Percentiles rank a stretch among this genome's conserved stretches.
These are phyloP conservation scores for Periophthalmus magnuspinnatus DNA, from an alignment of 2,797 vertebrate genomes.

Conservation along the genomic window DNA sequence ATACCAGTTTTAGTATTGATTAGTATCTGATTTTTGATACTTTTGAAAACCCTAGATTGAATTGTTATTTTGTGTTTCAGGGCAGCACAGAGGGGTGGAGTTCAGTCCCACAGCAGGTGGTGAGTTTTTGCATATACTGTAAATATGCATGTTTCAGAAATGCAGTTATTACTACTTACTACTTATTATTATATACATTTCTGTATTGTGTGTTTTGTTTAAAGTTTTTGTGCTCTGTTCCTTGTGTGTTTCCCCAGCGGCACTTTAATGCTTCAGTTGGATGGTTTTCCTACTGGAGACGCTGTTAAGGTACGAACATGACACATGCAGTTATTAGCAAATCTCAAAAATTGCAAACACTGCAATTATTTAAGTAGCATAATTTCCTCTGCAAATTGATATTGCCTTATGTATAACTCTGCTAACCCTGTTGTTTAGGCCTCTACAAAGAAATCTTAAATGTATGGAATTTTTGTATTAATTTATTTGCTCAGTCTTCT, in stretches of 20 bases:
- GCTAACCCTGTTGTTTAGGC: too few relatives aligned
- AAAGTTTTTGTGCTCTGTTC: conserved; percentile 5
- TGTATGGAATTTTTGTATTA: too few relatives aligned
- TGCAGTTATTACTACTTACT: too few relatives aligned
- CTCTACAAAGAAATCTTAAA: too few relatives aligned
- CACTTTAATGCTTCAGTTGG: conserved; percentile 79
- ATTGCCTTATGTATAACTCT: too few relatives aligned
- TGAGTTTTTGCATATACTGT: conserved; percentile 41
- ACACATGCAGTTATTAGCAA: background rate
- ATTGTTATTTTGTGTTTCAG: conserved; percentile 57
- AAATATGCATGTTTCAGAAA: background rate
- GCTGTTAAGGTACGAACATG: conserved; percentile 68
- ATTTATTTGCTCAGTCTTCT: too few relatives aligned
- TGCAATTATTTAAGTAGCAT: background rate
- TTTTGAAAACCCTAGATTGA: background rate
- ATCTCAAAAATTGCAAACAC: background rate
- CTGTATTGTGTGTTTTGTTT: background rate
- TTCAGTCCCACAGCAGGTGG: conserved; percentile 75
- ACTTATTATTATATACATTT: background rate
- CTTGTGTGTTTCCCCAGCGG: conserved; percentile 52
- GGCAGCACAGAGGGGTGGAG: conserved; percentile 77
- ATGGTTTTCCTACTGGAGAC: conserved; percentile 80
- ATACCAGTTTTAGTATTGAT: too few relatives aligned
- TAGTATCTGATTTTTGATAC: too few relatives aligned
- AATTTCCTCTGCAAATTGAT: too few relatives aligned